Evolutionary conservation across 2,797 vertebrate species (phyloP), one percentile per base, ranked within the genome.

Genomic region (Todus mexicanus): DNA sequence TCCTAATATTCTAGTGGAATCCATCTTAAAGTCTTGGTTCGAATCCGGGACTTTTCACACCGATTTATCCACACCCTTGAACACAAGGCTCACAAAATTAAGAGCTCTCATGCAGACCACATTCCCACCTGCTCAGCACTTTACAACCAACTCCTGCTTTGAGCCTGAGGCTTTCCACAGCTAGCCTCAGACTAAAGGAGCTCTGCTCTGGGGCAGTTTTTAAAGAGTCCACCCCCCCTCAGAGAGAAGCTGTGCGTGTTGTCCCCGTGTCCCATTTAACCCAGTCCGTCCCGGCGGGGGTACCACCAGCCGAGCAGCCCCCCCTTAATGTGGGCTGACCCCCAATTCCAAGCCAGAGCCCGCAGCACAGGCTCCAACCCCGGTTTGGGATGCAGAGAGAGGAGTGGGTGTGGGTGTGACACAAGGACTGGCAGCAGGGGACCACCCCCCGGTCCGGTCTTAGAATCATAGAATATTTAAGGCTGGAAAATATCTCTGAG

Each of bases 171-270:
- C 35, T 70, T 35, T 23, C 78, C 8, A 3, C 1, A 29, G 48
- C 56, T 2, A 21, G 27, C 14, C 59, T 18, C 47, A 12, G 38
- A 1, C 33, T 16, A 8, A 2, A 3, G 12, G 5, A 9, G 26
- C 61, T 14, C 45, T 3, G 42, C 31, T 16, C 53, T 2, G 43
- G 26, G 10, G 9, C 63, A 29, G 43, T 1, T 13, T 1, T 2
- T n/a, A n/a, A 57, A 11, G 11, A 59, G 43, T 1, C 33, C 27
- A 11, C 10, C 65, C 23, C 5, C 10, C 9, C 21, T 15, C 59
- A 9, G 18, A 50, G 12, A 2, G n/a, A 2, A 17, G 0, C 37
- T 5, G n/a, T 15, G 29, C 1, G 53, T 0, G 21, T 3, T 21
- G 29, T 8, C 33, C 15, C 53, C 48, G 7, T 0, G 43, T 8